phyloP scores from a whole-genome alignment of 2,113 vertebrate genomes.

The Haemorhous mexicanus region DNA sequence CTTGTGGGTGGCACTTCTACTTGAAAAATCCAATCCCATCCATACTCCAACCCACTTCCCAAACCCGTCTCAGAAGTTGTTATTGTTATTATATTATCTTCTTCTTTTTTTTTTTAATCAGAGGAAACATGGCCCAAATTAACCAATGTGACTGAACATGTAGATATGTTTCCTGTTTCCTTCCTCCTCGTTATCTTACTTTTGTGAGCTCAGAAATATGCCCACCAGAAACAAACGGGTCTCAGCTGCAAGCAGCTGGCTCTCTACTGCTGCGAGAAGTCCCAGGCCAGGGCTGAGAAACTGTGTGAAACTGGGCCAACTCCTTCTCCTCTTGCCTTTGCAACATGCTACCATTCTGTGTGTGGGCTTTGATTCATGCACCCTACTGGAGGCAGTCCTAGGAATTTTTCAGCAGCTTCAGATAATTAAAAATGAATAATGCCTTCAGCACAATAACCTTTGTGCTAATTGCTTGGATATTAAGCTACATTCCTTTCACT shows the following conservation, averaged over 20 bases:
- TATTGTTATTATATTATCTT: not conserved
- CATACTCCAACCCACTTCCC: not conserved
- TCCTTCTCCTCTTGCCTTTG: slow-evolving; percentile 8
- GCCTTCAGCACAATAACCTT: slow-evolving; percentile 57
- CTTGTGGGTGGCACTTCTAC: not conserved
- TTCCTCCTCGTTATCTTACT: not conserved
- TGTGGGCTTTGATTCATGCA: slow-evolving; percentile 33
- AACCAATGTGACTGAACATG: not conserved
- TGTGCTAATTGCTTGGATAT: slow-evolving; percentile 44
- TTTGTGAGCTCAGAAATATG: not conserved
- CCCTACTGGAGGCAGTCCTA: slow-evolving; percentile 37
- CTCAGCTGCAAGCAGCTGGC: slow-evolving; percentile 36
- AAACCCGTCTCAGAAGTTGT: not conserved
- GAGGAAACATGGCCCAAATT: slow-evolving; percentile 23
- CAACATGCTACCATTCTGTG: slow-evolving; percentile 3
- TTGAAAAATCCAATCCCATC: not conserved
- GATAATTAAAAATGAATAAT: slow-evolving; percentile 52
- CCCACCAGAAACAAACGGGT: slow-evolving; percentile 15
- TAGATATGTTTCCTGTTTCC: slow-evolving; percentile 26
- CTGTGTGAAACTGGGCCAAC: not conserved
- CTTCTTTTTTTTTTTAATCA: not conserved
- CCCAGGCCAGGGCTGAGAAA: not conserved
- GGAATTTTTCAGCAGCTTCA: slow-evolving; percentile 52
- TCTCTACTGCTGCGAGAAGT: not conserved
- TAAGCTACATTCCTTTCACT: slow-evolving; percentile 48